Evolutionary conservation across 2,113 vertebrate species (phyloP).

Genomic region (Megaceryle maxima): DNA sequence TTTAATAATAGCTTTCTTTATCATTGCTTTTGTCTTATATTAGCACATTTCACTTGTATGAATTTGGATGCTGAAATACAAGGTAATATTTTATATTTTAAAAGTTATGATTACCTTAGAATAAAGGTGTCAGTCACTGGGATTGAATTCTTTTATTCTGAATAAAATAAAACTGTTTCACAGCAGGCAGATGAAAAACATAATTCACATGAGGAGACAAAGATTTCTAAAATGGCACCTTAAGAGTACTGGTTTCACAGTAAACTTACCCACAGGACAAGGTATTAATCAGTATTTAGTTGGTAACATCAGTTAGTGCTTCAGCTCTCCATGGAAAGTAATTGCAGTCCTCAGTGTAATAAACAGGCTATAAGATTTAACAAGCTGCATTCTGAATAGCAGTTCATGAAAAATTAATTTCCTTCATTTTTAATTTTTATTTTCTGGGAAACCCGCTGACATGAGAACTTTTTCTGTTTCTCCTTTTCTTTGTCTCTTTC

Average conservation of each 20-base stretch:
- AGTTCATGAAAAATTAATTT: conserved; percentile 68
- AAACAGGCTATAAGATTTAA: conserved; percentile 43
- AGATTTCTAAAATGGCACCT: conserved; percentile 5
- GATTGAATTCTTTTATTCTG: background rate
- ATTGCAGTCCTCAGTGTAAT: conserved; percentile 32
- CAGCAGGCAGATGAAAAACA: background rate
- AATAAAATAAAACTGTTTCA: background rate
- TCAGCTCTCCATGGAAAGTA: background rate
- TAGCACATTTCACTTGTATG: background rate
- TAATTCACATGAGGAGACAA: background rate
- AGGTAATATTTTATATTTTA: background rate
- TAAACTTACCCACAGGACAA: background rate
- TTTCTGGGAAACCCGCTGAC: background rate
- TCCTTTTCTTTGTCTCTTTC: background rate
- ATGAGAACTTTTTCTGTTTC: background rate
- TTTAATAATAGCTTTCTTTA: background rate
- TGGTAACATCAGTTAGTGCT: conserved; percentile 21
- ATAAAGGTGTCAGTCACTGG: background rate
- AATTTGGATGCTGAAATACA: background rate
- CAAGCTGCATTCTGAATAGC: conserved; percentile 54
- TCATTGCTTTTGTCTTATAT: background rate
- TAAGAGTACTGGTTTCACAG: background rate
- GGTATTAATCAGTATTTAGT: conserved; percentile 35
- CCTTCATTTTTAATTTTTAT: conserved; percentile 63
- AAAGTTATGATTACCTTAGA: background rate